Percentiles rank a stretch among this genome's conserved stretches.
phyloP scores from a whole-genome alignment of 2,888 invertebrate genomes.

The Siphlonurus alternatus region DNA sequence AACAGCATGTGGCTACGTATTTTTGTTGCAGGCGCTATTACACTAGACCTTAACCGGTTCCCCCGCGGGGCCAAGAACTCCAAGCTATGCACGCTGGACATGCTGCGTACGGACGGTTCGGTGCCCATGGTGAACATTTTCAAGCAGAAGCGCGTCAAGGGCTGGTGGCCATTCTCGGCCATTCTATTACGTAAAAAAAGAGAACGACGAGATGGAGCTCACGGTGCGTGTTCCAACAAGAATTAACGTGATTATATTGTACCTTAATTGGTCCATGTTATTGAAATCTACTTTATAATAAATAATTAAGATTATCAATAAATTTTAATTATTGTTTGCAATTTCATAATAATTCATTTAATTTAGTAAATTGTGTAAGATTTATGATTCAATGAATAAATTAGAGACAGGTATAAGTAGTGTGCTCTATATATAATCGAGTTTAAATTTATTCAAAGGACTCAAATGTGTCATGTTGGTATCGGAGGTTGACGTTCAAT shows the following conservation, averaged over 20 bases:
- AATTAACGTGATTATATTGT: conserved; percentile 7
- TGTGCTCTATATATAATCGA: no score
- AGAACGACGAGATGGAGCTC: conserved; percentile 66
- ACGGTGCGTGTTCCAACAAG: conserved; percentile 34
- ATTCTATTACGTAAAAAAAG: conserved; percentile 69
- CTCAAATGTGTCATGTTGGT: no score
- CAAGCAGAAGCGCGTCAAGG: conserved; percentile 73
- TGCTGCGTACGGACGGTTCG: conserved; percentile 59
- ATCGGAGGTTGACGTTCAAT: no score
- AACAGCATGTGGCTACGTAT: no score
- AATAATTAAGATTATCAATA: no score
- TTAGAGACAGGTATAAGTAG: no score
- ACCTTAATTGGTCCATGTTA: no score
- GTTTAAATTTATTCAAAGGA: no score
- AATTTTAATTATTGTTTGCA: neutral
- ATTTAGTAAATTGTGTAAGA: no score
- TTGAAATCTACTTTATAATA: no score
- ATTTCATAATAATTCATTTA: neutral
- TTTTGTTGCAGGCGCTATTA: conserved; percentile 46
- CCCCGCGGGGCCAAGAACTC: conserved; percentile 76
- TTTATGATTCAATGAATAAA: no score
- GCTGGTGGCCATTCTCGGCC: conserved; percentile 95
- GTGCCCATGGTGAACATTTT: conserved; percentile 78
- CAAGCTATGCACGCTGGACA: conserved; percentile 68
- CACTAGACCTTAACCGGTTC: conserved; percentile 66